These are phyloP conservation scores for Mongoloraphidia duomilia DNA, from an alignment of 2,888 invertebrate species.

Conservation along the genomic window DNA sequence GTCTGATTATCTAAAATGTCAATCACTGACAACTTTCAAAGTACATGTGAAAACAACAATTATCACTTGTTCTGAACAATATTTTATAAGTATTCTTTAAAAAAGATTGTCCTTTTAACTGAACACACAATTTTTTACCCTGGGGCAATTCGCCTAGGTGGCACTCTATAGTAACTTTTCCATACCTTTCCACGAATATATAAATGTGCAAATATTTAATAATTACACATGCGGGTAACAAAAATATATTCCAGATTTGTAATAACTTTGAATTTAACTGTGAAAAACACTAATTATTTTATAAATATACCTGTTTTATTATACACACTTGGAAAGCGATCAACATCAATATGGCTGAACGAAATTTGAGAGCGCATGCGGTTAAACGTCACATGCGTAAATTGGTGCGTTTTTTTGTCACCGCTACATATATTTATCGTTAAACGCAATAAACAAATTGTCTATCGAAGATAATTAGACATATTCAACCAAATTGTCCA, in stretches of 20 bases:
- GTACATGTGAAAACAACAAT: too few species aligned
- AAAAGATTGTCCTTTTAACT: too few species aligned
- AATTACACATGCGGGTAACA: too few species aligned
- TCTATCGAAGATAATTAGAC: not conserved
- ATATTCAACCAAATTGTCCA: too few species aligned
- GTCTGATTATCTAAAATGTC: too few species aligned
- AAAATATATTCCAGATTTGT: too few species aligned
- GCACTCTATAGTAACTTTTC: slow-evolving; percentile 11
- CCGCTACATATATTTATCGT: not conserved
- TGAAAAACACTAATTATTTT: too few species aligned
- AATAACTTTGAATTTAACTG: too few species aligned
- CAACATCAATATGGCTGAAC: slow-evolving; percentile 34
- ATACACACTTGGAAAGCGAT: slow-evolving; percentile 27
- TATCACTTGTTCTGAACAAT: too few species aligned
- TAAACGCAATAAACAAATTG: not conserved
- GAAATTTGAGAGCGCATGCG: slow-evolving; percentile 29
- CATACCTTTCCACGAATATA: not conserved
- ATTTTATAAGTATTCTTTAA: too few species aligned
- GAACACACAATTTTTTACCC: slow-evolving; percentile 12
- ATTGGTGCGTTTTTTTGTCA: not conserved
- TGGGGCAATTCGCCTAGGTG: slow-evolving; percentile 17
- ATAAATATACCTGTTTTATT: slow-evolving; percentile 6
- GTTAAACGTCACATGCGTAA: slow-evolving; percentile 4
- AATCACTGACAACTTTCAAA: too few species aligned
- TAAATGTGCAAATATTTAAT: not conserved